Conservation (phyloP, 2,888 invertebrate species). For the Phalangium opilio region DNA sequence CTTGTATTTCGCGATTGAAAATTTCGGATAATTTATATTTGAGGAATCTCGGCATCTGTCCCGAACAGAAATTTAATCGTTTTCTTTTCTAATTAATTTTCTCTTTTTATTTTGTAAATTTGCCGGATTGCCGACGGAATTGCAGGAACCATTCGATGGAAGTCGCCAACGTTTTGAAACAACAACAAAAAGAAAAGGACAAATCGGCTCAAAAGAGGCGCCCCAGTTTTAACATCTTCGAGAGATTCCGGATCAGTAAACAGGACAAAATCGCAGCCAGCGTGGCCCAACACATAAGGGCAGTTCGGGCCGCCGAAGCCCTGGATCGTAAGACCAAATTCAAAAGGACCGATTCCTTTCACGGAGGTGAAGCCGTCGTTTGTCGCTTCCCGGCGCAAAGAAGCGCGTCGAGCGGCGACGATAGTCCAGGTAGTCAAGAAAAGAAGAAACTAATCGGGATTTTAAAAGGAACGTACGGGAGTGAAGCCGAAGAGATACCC, state of each 20-base stretch:
- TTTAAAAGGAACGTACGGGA: slow-evolving; percentile 14
- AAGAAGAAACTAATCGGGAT: slow-evolving; percentile 14
- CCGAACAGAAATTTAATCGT: too few relatives aligned
- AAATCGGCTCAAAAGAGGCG: slow-evolving; percentile 6
- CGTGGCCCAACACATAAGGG: slow-evolving; percentile 21
- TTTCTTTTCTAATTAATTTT: too few relatives aligned
- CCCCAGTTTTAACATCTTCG: slow-evolving; percentile 18
- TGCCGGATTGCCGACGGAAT: too few relatives aligned
- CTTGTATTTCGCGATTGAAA: too few relatives aligned
- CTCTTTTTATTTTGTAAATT: too few relatives aligned
- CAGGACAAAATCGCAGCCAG: slow-evolving; percentile 22
- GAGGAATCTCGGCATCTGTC: too few relatives aligned
- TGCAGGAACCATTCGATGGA: slow-evolving; percentile 20
- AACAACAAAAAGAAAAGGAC: slow-evolving; percentile 9
- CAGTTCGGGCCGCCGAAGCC: slow-evolving; percentile 21
- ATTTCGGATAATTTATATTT: too few relatives aligned
- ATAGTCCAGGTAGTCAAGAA: slow-evolving; percentile 6
- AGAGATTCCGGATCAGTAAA: slow-evolving; percentile 19
- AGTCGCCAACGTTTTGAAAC: slow-evolving; percentile 5
- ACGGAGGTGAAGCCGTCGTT: slow-evolving; percentile 6
- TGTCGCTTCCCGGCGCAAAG: slow-evolving; percentile 11
- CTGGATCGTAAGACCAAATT: slow-evolving; percentile 19
- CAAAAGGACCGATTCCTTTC: slow-evolving; percentile 12
- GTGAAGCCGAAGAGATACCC: slow-evolving; percentile 13
- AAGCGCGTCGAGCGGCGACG: slow-evolving; percentile 17